phyloP scores from a whole-genome alignment of 30 jellyfish, hydroid and myxozoan species.

The Hydractinia symbiolongicarpus region DNA sequence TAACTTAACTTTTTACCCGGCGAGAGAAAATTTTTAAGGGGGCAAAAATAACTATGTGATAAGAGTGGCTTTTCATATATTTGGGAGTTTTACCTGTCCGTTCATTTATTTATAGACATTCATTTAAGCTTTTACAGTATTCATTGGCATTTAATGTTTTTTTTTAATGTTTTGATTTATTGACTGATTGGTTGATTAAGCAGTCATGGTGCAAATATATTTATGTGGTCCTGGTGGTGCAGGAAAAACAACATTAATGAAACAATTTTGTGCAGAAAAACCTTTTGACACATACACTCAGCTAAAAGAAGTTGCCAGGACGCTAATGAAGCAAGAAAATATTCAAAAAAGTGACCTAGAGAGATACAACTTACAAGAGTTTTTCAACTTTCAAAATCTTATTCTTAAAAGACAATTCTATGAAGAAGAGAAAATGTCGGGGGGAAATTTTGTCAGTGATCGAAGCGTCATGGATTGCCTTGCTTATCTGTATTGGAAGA shows the following conservation, averaged over 20 bases:
- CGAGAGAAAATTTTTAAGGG: too few relatives aligned
- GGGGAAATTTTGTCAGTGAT: constrained; percentile 19
- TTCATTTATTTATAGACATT: too few relatives aligned
- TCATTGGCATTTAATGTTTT: too few relatives aligned
- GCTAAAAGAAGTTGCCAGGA: constrained; percentile 38
- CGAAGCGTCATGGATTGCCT: constrained; percentile 37
- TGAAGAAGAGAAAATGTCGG: constrained; percentile 11
- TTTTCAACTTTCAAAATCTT: constrained; percentile 20
- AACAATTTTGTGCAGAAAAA: background rate
- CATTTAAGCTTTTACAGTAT: too few relatives aligned
- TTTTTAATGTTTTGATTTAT: too few relatives aligned
- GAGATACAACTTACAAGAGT: constrained; percentile 2
- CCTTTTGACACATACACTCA: background rate
- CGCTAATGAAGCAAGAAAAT: background rate
- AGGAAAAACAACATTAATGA: constrained; percentile 33
- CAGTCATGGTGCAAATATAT: constrained; percentile 30
- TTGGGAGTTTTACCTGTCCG: too few relatives aligned
- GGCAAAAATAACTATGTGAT: too few relatives aligned
- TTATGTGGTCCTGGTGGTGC: constrained; percentile 49
- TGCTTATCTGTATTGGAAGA: constrained; percentile 24
- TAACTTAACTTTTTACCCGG: too few relatives aligned
- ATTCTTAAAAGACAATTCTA: constrained; percentile 16
- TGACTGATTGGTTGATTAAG: too few relatives aligned
- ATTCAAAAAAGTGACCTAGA: constrained; percentile 11
- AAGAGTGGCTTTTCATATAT: too few relatives aligned